Evolutionary conservation across 2,888 invertebrate genomes (phyloP).

Genomic region (Scelioninae gen. 2): DNA sequence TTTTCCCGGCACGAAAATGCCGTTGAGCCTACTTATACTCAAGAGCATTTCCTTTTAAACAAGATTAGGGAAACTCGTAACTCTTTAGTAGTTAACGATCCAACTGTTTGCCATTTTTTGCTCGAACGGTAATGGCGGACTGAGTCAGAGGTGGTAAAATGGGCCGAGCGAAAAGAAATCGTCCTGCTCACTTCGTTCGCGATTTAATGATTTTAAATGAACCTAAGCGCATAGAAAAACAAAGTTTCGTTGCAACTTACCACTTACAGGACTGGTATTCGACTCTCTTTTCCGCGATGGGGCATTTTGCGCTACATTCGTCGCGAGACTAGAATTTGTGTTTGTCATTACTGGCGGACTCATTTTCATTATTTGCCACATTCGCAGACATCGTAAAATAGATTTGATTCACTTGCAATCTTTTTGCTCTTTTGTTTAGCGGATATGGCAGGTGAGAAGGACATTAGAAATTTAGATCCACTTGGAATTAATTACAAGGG

Average conservation of each 20-base stretch:
- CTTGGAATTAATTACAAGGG: too few relatives aligned
- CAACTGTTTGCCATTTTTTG: conserved; percentile 41
- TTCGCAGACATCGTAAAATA: conserved; percentile 7
- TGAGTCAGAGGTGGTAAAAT: conserved; percentile 53
- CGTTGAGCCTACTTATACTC: conserved; percentile 44
- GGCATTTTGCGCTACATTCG: conserved; percentile 41
- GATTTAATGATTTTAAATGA: conserved; percentile 59
- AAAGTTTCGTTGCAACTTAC: conserved; percentile 41
- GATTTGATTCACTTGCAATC: not conserved
- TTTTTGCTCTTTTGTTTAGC: too few relatives aligned
- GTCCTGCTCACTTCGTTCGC: conserved; percentile 48
- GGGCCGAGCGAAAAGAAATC: conserved; percentile 57
- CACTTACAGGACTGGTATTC: conserved; percentile 41
- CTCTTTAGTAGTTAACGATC: conserved; percentile 51
- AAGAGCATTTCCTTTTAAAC: conserved; percentile 54
- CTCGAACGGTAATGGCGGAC: conserved; percentile 40
- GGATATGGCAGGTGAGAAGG: too few relatives aligned
- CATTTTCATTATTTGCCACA: conserved; percentile 5
- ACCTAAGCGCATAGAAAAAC: conserved; percentile 41
- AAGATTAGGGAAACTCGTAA: conserved; percentile 58
- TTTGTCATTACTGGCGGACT: conserved; percentile 3
- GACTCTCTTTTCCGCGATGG: conserved; percentile 47
- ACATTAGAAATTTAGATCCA: too few relatives aligned
- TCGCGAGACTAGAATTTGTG: conserved; percentile 31
- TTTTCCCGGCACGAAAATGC: conserved; percentile 46